Conservation (phyloP, 2,888 invertebrate genomes). For the Gonocerus acuteangulatus region DNA sequence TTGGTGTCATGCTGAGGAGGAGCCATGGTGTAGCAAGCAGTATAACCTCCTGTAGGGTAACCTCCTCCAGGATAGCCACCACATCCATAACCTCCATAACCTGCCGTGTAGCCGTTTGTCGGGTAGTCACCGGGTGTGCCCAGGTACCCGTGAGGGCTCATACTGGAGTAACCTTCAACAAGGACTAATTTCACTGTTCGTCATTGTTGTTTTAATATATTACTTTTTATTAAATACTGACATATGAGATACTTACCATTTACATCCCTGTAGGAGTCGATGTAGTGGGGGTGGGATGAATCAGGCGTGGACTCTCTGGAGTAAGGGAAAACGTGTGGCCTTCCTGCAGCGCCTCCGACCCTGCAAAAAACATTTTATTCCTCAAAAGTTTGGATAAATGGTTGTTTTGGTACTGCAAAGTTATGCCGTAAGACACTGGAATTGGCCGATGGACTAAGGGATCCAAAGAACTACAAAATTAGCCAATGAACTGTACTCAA, state of each 20-base stretch:
- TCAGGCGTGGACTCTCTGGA: conserved; percentile 84
- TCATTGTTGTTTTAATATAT: not conserved
- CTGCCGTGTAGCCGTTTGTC: conserved; percentile 57
- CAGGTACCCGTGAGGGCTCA: conserved; percentile 78
- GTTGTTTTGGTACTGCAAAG: no score
- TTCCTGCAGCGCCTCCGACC: conserved; percentile 35
- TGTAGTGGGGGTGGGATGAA: conserved; percentile 80
- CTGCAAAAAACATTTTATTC: conserved; percentile 37
- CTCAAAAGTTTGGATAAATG: no score
- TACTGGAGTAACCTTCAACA: conserved; percentile 64
- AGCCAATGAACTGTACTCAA: no score
- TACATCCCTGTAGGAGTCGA: conserved; percentile 78
- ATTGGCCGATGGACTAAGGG: no score
- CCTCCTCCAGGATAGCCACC: conserved; percentile 52
- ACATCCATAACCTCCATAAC: conserved; percentile 54
- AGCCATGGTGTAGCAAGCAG: conserved; percentile 80
- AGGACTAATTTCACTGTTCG: no score
- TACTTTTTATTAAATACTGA: not conserved
- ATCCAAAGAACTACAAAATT: no score
- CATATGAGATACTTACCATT: conserved; percentile 58
- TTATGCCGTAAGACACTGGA: no score
- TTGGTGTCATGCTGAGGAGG: conserved; percentile 60
- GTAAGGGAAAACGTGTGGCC: conserved; percentile 36
- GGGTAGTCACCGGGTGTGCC: conserved; percentile 73
- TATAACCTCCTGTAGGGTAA: conserved; percentile 48